Conservation (phyloP, 2,113 vertebrate species). For the Felis chaus region DNA sequence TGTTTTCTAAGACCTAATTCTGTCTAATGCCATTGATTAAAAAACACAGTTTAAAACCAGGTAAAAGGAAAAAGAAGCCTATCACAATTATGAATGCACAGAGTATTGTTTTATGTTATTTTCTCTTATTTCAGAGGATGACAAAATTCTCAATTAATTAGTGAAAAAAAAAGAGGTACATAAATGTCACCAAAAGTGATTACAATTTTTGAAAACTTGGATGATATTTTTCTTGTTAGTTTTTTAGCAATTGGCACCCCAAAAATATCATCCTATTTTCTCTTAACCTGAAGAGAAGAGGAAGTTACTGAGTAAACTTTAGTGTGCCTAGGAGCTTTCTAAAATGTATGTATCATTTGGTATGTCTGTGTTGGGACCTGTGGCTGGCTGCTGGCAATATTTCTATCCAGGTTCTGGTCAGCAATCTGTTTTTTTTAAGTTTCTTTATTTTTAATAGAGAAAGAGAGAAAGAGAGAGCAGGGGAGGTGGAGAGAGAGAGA, state of each 20-base stretch:
- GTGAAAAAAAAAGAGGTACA: neutral
- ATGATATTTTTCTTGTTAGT: neutral
- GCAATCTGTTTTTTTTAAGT: no score
- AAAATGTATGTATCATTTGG: neutral
- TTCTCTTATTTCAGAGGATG: neutral
- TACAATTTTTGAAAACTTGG: neutral
- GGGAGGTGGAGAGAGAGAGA: no score
- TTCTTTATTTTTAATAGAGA: no score
- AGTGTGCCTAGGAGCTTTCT: neutral
- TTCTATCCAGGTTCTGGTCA: neutral
- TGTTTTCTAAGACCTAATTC: conserved; percentile 66
- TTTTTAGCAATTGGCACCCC: neutral
- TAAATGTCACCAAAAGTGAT: neutral
- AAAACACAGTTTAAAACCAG: conserved; percentile 51
- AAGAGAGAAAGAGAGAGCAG: no score
- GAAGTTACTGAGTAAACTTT: neutral
- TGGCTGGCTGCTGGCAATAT: neutral
- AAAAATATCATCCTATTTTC: neutral
- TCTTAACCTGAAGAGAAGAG: neutral
- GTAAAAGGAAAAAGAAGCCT: neutral
- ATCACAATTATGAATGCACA: neutral
- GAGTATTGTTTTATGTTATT: neutral
- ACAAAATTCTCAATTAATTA: neutral
- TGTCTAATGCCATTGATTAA: conserved; percentile 38
- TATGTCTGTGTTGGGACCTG: accelerated